Base-by-base conservation (phyloP, 37 sponge, comb jelly and placozoan genomes). In the Amphimedon queenslandica region DNA sequence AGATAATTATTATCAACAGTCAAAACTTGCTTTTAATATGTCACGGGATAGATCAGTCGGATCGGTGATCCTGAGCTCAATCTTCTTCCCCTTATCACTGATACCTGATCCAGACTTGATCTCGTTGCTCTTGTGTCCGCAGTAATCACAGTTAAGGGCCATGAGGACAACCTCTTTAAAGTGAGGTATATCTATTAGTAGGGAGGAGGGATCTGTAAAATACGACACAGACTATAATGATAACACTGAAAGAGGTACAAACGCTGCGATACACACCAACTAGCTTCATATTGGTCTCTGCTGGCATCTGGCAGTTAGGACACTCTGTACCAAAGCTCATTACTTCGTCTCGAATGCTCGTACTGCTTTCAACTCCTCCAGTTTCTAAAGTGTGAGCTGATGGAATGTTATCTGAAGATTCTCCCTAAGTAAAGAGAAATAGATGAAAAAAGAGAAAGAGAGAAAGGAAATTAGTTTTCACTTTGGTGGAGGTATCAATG, bases 131-230 rank as follows among this genome's bases (percentile, higher is more conserved):
- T 55, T 55, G 36, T 76, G 80, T 16, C 99, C 99, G 84, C 99
- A 98, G 29, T 55, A 57, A 30, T 94, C 93, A 81, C 99, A 98
- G 18, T 51, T 74, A 4, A 81, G 72, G 4, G 99, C 99, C 99
- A 98, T 98, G 34, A 98, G 51, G 10, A 95, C 56, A 27, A 95
- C 96, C 42, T 92, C 71, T 65, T 95, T 95, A 71, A 95, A 95
- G 63, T 85, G 76, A 2, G 96, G 96, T 36, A 95, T 82, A 36
- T 85, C 92, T 92, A 34, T 5, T 25, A 25, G 8, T n/a, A 60
- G 21, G 61, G 5, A 60, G 5, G 21, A 60, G 21, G 8, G 5
- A 47, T 8, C 13, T 47, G 13, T 47, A 13, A 60, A 25, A n/a
- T 60, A n/a, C 61, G 21, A n/a, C 5, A 13, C 13, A 18, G 53